Conservation (phyloP, 2,113 vertebrate genomes). For the Cichladusa arquata region DNA sequence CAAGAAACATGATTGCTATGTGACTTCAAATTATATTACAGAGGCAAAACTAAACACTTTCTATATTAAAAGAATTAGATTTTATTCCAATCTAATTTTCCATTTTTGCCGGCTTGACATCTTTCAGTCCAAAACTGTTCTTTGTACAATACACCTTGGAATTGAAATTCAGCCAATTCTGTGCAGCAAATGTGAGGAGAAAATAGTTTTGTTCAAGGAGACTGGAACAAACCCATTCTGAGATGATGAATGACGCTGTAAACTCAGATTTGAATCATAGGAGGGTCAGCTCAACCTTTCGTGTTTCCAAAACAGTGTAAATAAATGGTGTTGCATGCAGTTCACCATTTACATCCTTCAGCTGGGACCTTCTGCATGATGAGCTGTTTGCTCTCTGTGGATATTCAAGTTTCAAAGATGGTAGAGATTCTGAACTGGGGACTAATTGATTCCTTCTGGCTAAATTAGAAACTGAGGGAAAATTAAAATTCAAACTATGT, state of each 20-base stretch:
- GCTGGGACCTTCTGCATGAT: background rate
- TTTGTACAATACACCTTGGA: conserved; percentile 1
- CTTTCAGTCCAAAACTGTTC: conserved; percentile 24
- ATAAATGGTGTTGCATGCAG: conserved; percentile 37
- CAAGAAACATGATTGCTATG: background rate
- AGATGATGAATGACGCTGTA: conserved; percentile 61
- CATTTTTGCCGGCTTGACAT: conserved; percentile 59
- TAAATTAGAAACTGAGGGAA: background rate
- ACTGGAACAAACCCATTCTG: conserved; percentile 49
- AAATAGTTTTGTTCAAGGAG: conserved; percentile 63
- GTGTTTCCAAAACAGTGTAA: conserved; percentile 34
- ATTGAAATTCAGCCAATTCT: conserved; percentile 63
- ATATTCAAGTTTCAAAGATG: background rate
- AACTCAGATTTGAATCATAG: conserved; percentile 60
- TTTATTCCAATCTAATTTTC: conserved; percentile 56
- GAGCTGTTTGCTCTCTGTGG: background rate
- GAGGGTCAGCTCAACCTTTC: conserved; percentile 60
- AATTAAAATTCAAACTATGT: background rate
- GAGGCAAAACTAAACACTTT: background rate
- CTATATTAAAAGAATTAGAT: conserved; percentile 39
- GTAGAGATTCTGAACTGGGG: background rate
- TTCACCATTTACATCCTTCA: conserved; percentile 17
- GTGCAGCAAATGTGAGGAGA: conserved; percentile 46
- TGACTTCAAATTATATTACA: conserved; percentile 32
- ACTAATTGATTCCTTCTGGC: conserved; percentile 3